Conservation (phyloP, 2,113 vertebrate species). For the Bagarius yarrelli region DNA sequence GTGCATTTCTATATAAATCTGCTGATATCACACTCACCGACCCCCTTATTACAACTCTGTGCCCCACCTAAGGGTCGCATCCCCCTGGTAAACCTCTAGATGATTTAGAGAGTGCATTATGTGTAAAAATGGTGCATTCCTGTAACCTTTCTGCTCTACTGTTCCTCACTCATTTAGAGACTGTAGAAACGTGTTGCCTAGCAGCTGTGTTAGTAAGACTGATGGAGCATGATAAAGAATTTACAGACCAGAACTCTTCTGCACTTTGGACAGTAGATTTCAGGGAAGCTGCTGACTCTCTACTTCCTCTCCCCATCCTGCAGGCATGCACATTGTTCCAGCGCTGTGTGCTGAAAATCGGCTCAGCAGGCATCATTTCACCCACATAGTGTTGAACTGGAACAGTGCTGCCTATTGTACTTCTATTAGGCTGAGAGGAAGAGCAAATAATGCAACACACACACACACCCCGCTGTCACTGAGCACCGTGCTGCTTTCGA, state of each 20-base stretch:
- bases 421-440: background rate
- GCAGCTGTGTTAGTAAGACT: background rate
- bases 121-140: background rate
- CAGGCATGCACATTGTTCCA: conserved; percentile 7
- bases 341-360: conserved; percentile 4
- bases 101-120: background rate
- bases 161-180: background rate
- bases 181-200: background rate
- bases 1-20: too few species aligned
- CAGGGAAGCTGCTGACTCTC: background rate
- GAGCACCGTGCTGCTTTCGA: background rate
- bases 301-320: background rate
- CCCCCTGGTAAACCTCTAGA: background rate
- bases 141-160: background rate
- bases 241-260: background rate
- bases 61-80: too few species aligned
- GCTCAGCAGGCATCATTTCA: conserved; percentile 18
- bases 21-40: too few species aligned
- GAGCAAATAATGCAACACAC: background rate
- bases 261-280: background rate
- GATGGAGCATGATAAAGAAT: background rate
- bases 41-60: too few species aligned
- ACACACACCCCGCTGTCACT: conserved; percentile 5
- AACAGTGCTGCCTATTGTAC: background rate
- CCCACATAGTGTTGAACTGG: conserved; percentile 7